These are phyloP conservation scores for Norana najaformis DNA, from an alignment of 2,888 invertebrate species.

Conservation along the genomic window DNA sequence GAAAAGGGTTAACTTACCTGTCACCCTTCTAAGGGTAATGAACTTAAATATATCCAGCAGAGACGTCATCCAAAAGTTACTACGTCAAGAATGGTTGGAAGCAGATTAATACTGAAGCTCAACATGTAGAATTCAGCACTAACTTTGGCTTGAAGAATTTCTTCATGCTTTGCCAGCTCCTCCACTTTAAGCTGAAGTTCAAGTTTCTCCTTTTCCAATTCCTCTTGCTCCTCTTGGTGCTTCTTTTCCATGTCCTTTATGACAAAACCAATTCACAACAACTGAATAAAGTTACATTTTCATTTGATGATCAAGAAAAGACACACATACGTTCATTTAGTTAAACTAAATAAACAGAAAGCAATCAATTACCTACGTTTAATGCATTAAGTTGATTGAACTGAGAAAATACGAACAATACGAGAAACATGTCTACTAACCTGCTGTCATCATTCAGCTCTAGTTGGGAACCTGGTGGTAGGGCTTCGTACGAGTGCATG, in stretches of 20 bases:
- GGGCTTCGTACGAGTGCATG: too few species aligned
- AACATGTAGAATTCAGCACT: slow-evolving; percentile 63
- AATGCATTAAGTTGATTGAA: background rate
- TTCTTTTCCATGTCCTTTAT: slow-evolving; percentile 63
- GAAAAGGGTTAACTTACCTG: too few species aligned
- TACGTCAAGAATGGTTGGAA: too few species aligned
- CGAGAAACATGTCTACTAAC: too few species aligned
- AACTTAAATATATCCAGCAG: background rate
- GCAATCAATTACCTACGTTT: background rate
- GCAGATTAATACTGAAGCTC: slow-evolving; percentile 47
- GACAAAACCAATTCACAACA: background rate
- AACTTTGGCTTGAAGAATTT: slow-evolving; percentile 63
- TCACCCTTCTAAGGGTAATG: too few species aligned
- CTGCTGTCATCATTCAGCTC: too few species aligned
- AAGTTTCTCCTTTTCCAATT: slow-evolving; percentile 56
- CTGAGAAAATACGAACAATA: background rate
- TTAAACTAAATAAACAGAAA: background rate
- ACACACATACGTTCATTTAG: too few species aligned
- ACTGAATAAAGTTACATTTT: background rate
- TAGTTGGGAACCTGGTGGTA: too few species aligned
- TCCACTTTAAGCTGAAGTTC: slow-evolving; percentile 65
- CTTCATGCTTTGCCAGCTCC: slow-evolving; percentile 66
- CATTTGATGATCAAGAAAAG: background rate
- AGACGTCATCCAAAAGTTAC: background rate
- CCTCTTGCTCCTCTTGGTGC: slow-evolving; percentile 65